phyloP scores from a whole-genome alignment of 2,113 vertebrate species.

The Brachionichthys hirsutus region DNA sequence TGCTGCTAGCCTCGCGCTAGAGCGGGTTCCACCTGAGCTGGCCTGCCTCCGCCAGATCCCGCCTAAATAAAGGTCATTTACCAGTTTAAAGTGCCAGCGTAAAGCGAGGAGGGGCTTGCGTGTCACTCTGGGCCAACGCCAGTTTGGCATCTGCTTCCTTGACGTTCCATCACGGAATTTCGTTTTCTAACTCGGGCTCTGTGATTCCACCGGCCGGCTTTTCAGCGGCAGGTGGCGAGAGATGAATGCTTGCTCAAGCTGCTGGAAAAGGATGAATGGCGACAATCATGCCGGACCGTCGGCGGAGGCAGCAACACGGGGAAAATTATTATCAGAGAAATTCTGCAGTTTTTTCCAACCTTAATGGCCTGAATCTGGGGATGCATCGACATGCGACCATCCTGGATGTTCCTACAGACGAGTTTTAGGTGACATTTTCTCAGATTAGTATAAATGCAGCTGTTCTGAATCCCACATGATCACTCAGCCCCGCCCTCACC shows the following conservation, averaged over 20 bases:
- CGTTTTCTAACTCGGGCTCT: constrained; percentile 34
- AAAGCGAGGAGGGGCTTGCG: constrained; percentile 35
- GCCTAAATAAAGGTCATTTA: constrained; percentile 72
- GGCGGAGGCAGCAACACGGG: constrained; percentile 46
- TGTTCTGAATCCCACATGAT: neutral
- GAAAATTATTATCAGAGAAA: constrained; percentile 48
- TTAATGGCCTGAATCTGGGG: neutral
- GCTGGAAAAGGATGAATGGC: constrained; percentile 67
- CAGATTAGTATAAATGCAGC: neutral
- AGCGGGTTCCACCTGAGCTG: no score
- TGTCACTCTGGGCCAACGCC: constrained; percentile 51
- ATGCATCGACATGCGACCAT: neutral
- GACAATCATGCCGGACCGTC: constrained; percentile 64
- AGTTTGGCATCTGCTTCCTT: constrained; percentile 68
- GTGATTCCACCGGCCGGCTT: constrained; percentile 28
- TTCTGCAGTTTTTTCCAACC: constrained; percentile 9
- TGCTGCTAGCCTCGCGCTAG: no score
- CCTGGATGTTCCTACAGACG: neutral
- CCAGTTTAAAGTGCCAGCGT: constrained; percentile 61
- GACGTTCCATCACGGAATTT: constrained; percentile 67
- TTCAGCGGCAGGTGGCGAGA: constrained; percentile 42
- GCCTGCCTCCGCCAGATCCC: no score
- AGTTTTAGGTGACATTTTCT: no score
- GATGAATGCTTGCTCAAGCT: constrained; percentile 47
- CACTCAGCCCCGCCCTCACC: neutral